Evolutionary conservation across 1,140 invertebrate genomes (phyloP).

Genomic region (Eulimnadia texana): DNA sequence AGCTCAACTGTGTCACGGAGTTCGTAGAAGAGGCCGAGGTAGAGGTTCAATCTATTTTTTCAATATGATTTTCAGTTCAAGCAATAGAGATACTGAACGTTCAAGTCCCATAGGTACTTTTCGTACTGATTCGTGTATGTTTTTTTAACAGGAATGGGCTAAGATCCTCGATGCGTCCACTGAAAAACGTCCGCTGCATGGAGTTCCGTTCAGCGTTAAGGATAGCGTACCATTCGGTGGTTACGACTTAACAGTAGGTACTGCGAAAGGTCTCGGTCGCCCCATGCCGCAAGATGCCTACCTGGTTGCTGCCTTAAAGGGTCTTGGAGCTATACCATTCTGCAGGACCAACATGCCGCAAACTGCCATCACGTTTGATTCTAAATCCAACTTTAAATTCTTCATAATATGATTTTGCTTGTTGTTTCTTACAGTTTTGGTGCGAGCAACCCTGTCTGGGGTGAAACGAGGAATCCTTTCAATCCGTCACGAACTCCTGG

Average conservation of each 20-base stretch:
- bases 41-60: not conserved
- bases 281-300: constrained; percentile 26
- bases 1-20: constrained; percentile 26
- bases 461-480: constrained; percentile 30
- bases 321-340: constrained; percentile 32
- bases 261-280: constrained; percentile 28
- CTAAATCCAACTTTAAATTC: not conserved
- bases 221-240: constrained; percentile 28
- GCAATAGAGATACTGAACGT: not conserved
- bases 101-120: too few species aligned
- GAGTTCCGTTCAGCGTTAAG: constrained; percentile 28
- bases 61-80: not conserved
- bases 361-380: constrained; percentile 17
- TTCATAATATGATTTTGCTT: too few species aligned
- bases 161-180: constrained; percentile 23
- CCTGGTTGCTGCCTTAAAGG: constrained; percentile 24
- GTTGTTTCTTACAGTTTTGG: not conserved
- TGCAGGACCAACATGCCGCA: constrained; percentile 35
- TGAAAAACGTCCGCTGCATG: constrained; percentile 24
- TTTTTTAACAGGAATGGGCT: constrained; percentile 22
- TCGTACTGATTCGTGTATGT: not conserved
- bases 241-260: constrained; percentile 32
- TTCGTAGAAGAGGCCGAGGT: constrained; percentile 24
- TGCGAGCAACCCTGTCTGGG: constrained; percentile 25
- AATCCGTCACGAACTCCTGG: constrained; percentile 26